These are phyloP conservation scores for Aphelenchoides avenae DNA, from an alignment of 1,140 invertebrate species.

Conservation along the genomic window DNA sequence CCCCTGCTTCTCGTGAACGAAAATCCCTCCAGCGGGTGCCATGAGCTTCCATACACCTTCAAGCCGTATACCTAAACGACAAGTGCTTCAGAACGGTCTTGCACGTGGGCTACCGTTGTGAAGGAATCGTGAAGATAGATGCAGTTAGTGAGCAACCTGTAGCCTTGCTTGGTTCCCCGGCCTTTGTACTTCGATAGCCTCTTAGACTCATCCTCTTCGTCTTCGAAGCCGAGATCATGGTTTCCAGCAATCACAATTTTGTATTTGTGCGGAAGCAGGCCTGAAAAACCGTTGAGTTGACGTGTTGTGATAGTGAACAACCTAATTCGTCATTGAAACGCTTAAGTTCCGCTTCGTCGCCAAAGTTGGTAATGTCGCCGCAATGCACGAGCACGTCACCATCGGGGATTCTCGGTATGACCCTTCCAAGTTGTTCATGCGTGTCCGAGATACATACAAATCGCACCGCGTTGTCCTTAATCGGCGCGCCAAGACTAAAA, in stretches of 20 bases:
- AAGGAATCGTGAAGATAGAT: conserved; percentile 43
- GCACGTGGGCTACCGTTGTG: too few relatives aligned
- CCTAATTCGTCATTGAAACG: conserved; percentile 68
- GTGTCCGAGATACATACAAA: conserved; percentile 51
- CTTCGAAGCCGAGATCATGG: conserved; percentile 79
- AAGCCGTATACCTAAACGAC: conserved; percentile 40
- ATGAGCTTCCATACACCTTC: conserved; percentile 63
- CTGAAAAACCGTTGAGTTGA: conserved; percentile 60
- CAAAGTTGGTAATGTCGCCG: conserved; percentile 79
- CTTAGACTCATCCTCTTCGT: too few relatives aligned
- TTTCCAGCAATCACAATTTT: conserved; percentile 84
- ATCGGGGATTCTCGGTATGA: conserved; percentile 34
- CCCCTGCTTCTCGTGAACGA: conserved; percentile 63
- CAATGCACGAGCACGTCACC: conserved; percentile 73
- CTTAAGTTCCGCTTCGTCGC: conserved; percentile 70
- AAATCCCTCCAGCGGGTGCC: conserved; percentile 64
- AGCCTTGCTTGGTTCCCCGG: conserved; percentile 46
- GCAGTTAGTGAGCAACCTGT: conserved; percentile 50
- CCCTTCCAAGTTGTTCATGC: conserved; percentile 40
- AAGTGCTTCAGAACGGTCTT: conserved; percentile 5
- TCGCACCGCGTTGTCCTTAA: conserved; percentile 28
- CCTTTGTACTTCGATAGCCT: too few relatives aligned
- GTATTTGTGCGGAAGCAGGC: conserved; percentile 72
- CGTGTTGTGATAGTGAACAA: conserved; percentile 9
- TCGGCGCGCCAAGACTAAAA: conserved; percentile 37